Base-by-base conservation (phyloP, 1,140 invertebrate genomes). In the Zophobas morio region DNA sequence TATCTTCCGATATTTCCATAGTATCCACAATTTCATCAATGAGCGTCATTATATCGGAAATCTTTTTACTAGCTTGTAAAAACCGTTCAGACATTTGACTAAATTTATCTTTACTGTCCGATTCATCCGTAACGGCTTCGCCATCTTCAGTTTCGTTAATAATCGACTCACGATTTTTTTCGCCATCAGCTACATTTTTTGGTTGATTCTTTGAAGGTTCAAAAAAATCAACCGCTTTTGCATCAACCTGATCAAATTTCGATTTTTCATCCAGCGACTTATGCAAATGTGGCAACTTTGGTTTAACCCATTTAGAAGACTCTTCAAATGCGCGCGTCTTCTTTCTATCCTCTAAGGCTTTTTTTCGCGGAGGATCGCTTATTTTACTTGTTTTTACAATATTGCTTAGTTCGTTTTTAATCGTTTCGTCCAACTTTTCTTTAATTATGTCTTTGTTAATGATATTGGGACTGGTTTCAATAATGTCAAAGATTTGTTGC, bases 21-120 rank as follows among this genome's bases (percentile, higher is more conserved):
- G 88, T 87, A 78, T 88, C 87, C 6, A 89, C 87, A 53, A 89
- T 89, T 39, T 87, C 84, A 77, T 88, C 87, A 1, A 89, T 88
- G 6, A 87, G 86, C 66, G 84, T 84, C 75, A 88, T 84, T 39
- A 86, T 76, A 51, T 84, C 84, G 46, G 83, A 81, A 2, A 81
- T 80, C 51, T 82, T 84, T 37, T 82, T 79, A 42, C 82, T 83
- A 1, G 84, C 84, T 36, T 78, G 79, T 32, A 81, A 78, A 57
- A 83, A 82, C 37, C 82, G 80, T 51, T 82, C 77, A 40, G 56
- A 60, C 56, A 47, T 60, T 75, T 60, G 46, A 5, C 37, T 6
- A 2, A 57, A 49, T 1, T 60, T 75, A 63, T 75, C 73, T 75
- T 56, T 35, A 39, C 6, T 20, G n/a, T 71, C 42, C 34, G 49